Evolutionary conservation across 2,888 invertebrate genomes (phyloP).

Genomic region (Fissipunctia ypsillon): DNA sequence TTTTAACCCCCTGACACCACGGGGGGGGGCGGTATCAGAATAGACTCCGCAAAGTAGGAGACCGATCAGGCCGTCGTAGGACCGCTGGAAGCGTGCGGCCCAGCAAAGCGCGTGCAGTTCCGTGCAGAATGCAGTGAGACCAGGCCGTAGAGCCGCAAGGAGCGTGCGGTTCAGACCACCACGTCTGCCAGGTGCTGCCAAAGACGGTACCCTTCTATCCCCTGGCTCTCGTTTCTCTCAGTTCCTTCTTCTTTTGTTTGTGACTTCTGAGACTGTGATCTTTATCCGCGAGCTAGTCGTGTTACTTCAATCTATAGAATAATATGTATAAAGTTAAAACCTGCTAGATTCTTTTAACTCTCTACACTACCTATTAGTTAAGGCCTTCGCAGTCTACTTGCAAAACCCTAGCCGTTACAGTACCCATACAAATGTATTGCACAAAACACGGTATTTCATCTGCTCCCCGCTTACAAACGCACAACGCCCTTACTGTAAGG

Average conservation of each 20-base stretch:
- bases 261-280: too few relatives aligned
- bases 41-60: background rate
- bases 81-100: background rate
- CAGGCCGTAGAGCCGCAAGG: background rate
- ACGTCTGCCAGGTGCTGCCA: background rate
- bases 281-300: background rate
- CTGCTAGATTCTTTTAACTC: background rate
- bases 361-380: background rate
- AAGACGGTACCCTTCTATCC: background rate
- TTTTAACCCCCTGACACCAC: too few relatives aligned
- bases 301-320: background rate
- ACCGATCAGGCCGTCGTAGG: background rate
- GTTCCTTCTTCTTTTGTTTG: too few relatives aligned
- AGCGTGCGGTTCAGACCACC: background rate
- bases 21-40: too few relatives aligned
- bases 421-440: background rate
- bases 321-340: background rate
- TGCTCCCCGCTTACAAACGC: slow-evolving; percentile 11
- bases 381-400: background rate
- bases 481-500: slow-evolving; percentile 24
- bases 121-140: background rate
- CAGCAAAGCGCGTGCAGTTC: background rate
- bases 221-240: too few relatives aligned
- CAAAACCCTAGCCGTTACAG: background rate
- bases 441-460: background rate